phyloP scores from a whole-genome alignment of 2,113 vertebrate species.

The Plecotus auritus region DNA sequence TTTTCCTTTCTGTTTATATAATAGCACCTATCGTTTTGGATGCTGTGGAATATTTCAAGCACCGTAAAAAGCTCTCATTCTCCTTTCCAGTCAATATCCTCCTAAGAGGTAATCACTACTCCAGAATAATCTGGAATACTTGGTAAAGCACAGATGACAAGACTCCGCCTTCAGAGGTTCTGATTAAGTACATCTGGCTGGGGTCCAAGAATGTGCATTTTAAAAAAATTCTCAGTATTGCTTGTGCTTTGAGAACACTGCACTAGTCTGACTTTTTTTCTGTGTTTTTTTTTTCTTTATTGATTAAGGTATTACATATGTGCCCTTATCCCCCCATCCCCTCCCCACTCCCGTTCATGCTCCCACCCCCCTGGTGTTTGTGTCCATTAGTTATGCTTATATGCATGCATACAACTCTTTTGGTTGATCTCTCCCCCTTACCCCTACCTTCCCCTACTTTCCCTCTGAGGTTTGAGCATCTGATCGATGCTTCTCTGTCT shows the following conservation, averaged over 20 bases:
- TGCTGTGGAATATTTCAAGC: slow-evolving; percentile 12
- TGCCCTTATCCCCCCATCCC: too few species aligned
- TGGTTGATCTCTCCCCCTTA: too few species aligned
- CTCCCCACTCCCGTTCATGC: too few species aligned
- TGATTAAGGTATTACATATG: too few species aligned
- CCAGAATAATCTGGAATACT: not conserved
- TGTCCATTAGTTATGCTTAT: too few species aligned
- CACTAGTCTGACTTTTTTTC: not conserved
- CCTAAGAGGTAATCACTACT: not conserved
- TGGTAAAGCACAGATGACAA: not conserved
- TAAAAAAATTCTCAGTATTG: not conserved
- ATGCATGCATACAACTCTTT: too few species aligned
- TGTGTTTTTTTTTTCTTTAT: too few species aligned
- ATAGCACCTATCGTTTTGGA: not conserved
- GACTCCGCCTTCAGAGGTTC: not conserved
- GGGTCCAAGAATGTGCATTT: not conserved
- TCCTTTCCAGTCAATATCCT: not conserved
- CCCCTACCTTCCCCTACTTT: too few species aligned
- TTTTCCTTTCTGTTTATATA: not conserved
- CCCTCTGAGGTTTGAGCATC: too few species aligned
- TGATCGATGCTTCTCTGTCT: too few species aligned
- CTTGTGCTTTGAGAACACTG: not conserved
- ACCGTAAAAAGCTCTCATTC: not conserved
- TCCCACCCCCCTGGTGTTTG: too few species aligned
- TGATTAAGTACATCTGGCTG: not conserved